A percentile compares a stretch with the other conserved stretches of the same genome.
These are phyloP conservation scores for Fregata magnificens DNA, from an alignment of 2,113 vertebrate species.

Conservation along the genomic window DNA sequence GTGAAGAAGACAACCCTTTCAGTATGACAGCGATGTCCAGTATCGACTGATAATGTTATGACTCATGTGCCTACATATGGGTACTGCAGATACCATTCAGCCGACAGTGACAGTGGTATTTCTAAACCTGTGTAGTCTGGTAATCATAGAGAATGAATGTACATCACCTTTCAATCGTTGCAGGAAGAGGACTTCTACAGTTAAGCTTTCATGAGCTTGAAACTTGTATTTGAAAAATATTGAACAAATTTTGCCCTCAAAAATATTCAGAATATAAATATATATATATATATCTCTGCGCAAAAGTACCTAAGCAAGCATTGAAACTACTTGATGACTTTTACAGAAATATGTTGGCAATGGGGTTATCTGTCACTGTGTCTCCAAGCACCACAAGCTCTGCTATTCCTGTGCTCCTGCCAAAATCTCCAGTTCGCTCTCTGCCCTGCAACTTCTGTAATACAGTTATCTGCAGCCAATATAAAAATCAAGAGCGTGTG, in stretches of 20 bases:
- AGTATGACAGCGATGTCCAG: neutral
- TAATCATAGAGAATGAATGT: neutral
- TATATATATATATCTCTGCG: too few relatives aligned
- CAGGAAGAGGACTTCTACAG: neutral
- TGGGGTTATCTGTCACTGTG: neutral
- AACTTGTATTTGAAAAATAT: neutral
- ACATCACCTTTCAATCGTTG: neutral
- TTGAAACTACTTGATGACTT: neutral
- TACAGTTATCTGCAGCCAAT: neutral
- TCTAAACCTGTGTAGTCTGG: neutral
- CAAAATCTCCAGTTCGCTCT: neutral
- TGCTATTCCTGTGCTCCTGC: neutral
- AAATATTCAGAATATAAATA: neutral
- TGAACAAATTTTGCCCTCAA: neutral
- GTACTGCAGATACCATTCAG: neutral
- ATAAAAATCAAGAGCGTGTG: neutral
- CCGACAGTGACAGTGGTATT: neutral
- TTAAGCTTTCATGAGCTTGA: neutral
- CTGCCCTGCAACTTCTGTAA: neutral
- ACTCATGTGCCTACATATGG: neutral
- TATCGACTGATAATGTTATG: neutral
- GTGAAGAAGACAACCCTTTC: neutral
- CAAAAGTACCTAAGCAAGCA: neutral
- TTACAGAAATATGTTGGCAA: neutral
- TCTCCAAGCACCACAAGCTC: neutral